phyloP scores from a whole-genome alignment of 1,140 invertebrate species.

The Apis cerana region DNA sequence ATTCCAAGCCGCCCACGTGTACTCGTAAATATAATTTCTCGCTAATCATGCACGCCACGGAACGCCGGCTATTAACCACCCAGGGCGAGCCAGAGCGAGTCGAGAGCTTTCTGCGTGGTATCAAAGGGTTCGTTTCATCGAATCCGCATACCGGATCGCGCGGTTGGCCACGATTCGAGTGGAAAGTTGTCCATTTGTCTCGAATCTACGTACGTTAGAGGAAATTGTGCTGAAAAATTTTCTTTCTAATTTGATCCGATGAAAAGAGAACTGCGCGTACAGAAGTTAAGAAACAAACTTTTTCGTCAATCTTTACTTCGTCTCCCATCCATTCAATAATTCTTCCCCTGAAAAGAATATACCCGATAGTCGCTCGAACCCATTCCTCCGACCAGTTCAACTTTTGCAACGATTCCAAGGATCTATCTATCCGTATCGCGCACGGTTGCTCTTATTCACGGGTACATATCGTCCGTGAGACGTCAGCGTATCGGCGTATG shows the following conservation, averaged over 20 bases:
- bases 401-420: neutral
- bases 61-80: slow-evolving; percentile 49
- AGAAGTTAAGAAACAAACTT: too few relatives aligned
- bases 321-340: too few relatives aligned
- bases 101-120: slow-evolving; percentile 14
- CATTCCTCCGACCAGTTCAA: neutral
- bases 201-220: too few relatives aligned
- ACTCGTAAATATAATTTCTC: slow-evolving; percentile 55
- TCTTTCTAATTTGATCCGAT: too few relatives aligned
- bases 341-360: too few relatives aligned
- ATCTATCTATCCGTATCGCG: neutral
- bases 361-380: too few relatives aligned
- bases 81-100: slow-evolving; percentile 20
- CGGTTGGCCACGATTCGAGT: neutral
- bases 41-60: slow-evolving; percentile 50
- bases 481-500: slow-evolving; percentile 46
- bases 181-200: too few relatives aligned
- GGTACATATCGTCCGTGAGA: slow-evolving; percentile 36
- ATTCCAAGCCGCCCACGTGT: slow-evolving; percentile 32
- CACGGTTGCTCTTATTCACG: slow-evolving; percentile 30
- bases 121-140: slow-evolving; percentile 31
- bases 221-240: too few relatives aligned
- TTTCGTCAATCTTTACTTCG: too few relatives aligned
- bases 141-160: neutral
- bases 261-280: too few relatives aligned